Evolutionary conservation across 2,888 invertebrate species (phyloP), one percentile per base, ranked within the genome.

Genomic region (Leucophora obtusa): DNA sequence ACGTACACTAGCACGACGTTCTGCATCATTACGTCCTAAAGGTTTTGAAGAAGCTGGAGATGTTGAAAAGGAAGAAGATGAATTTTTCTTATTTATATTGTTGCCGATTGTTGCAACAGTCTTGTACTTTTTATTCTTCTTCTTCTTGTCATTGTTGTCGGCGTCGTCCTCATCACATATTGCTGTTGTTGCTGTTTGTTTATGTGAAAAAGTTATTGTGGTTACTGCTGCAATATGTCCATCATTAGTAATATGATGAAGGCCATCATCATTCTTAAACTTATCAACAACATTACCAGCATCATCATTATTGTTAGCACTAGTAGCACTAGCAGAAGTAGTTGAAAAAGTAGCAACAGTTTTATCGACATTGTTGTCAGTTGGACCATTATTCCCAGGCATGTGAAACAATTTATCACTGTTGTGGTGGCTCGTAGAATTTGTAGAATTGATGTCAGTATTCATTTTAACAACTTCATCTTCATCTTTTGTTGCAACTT

Each of bases 21-120:
- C 82, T 72, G 81, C 82, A 79, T 83, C 83, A 65, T 82, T 82
- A 79, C 79, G 74, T 63, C 74, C 68, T 54, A 82, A 76, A 21
- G 51, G 56, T 18, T 70, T 68, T 63, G 65, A 33, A 28, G 72
- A 59, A 35, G 63, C 15, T n/a, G 50, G 6, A 15, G 5, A 8
- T 11, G 15, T 10, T 33, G 59, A 11, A 9, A 15, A 60, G 18
- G 51, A 66, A 54, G 35, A 47, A 53, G 54, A 38, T 18, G 21
- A 50, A 24, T 14, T 17, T 2, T 58, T 63, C 50, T 75, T 69
- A 24, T 24, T 28, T 8, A 62, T 28, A 62, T 24, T 53, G 53
- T 38, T 14, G 18, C 14, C 28, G 28, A 7, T 28, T 28, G 28
- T 28, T 28, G 28, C 28, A 28, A 28, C 28, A 28, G 28, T 28